phyloP scores from a whole-genome alignment of 2,113 vertebrate species.

The Lasiurus cinereus region DNA sequence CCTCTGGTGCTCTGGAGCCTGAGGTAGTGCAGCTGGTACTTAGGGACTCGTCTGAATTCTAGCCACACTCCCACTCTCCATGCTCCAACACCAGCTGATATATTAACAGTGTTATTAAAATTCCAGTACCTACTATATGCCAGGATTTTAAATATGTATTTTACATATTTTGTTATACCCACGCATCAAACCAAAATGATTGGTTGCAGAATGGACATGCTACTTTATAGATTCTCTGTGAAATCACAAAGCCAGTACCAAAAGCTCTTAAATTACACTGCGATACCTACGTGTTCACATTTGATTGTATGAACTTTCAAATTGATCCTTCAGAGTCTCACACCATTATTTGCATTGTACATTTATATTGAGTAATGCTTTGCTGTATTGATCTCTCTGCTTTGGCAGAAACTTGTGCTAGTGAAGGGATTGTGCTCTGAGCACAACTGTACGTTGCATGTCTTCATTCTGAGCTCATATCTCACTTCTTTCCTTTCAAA shows the following conservation, averaged over 20 bases:
- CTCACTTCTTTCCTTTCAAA: neutral
- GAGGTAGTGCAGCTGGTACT: fast-evolving
- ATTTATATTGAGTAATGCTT: neutral
- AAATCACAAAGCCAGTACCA: neutral
- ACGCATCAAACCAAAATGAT: neutral
- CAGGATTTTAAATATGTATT: neutral
- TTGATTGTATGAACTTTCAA: neutral
- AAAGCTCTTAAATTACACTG: neutral
- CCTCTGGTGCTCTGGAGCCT: neutral
- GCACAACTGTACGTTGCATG: neutral
- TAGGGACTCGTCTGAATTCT: neutral
- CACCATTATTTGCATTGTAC: neutral
- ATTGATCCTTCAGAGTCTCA: neutral
- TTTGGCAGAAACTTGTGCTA: neutral
- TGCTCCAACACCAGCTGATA: neutral
- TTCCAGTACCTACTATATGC: neutral
- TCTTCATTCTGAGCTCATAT: neutral
- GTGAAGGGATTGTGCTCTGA: neutral
- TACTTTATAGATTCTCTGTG: neutral
- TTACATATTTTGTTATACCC: neutral
- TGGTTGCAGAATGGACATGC: neutral
- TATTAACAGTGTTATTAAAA: neutral
- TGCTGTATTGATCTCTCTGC: neutral
- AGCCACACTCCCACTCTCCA: neutral
- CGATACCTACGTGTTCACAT: neutral